These are phyloP conservation scores for Mycetomoellerius zeteki DNA, from an alignment of 1,140 invertebrate species.

Conservation along the genomic window DNA sequence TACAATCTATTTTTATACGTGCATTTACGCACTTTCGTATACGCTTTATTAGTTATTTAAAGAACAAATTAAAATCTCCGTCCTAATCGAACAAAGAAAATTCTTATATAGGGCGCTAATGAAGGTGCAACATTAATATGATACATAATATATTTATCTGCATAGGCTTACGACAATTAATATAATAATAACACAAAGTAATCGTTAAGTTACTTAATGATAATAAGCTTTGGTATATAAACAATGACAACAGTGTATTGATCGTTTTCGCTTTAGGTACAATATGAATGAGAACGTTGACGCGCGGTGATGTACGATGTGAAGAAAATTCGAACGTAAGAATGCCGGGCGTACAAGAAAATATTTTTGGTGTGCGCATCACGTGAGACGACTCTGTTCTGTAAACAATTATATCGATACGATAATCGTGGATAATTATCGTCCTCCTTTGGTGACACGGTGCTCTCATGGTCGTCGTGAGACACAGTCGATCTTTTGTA, in stretches of 20 bases:
- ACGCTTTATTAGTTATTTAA: neutral
- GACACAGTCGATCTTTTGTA: conserved; percentile 74
- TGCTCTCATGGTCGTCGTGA: conserved; percentile 66
- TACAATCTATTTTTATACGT: neutral
- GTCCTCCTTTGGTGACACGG: conserved; percentile 23
- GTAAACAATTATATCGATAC: conserved; percentile 21
- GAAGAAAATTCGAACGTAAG: conserved; percentile 61
- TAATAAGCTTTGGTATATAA: conserved; percentile 87
- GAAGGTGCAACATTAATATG: conserved; percentile 69
- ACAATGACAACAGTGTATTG: conserved; percentile 82
- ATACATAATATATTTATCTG: conserved; percentile 85
- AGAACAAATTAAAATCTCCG: neutral
- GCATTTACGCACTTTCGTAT: neutral
- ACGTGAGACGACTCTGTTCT: conserved; percentile 66
- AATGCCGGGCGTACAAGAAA: conserved; percentile 67
- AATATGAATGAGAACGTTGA: conserved; percentile 69
- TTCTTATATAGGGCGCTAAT: conserved; percentile 6
- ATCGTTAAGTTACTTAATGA: conserved; percentile 76
- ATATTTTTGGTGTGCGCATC: conserved; percentile 74
- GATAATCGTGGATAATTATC: conserved; percentile 55
- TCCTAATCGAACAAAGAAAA: neutral
- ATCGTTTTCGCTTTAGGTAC: conserved; percentile 73
- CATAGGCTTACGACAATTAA: conserved; percentile 85
- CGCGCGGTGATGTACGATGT: conserved; percentile 58
- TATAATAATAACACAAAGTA: conserved; percentile 82